Base-by-base conservation (phyloP, 2,888 invertebrate species). In the Synanthedon andrenaeformis region DNA sequence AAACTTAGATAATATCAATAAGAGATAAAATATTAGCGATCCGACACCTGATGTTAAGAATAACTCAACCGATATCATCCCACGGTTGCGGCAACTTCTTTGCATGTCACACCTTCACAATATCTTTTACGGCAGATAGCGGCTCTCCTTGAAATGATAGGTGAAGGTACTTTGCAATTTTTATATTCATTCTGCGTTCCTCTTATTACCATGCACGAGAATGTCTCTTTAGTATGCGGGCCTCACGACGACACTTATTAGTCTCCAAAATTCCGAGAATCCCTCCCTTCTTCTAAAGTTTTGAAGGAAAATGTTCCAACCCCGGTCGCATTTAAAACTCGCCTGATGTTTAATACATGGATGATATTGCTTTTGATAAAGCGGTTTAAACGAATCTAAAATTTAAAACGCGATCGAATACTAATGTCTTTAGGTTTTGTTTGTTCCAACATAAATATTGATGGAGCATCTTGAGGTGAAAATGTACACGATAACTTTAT, bases 361-460 rank as follows among this genome's bases (percentile, higher is more conserved):
- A 70, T 67, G 86, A 84, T 86, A 86, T 86, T 79, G 82, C 82
- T 80, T 81, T 79, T 83, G 84, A 85, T 86, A 86, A 85, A 84
- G 81, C 82, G 79, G 80, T 84, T 84, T 82, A 69, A 69, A 76
- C 75, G 74, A 85, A 86, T 86, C 84, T 85, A 74, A 83, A 86
- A 79, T 86, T 82, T 83, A 85, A 85, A 85, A 74, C 72, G 77
- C 72, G 76, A 81, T 83, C 77, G 83, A 79, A 84, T 84, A 77
- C 77, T 84, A 82, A 85, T 80, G 80, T 69, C 57, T 54, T 63
- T 66, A 72, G 74, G 81, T 81, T 83, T 83, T 82, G 84, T 82
- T 81, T 77, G 75, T 74, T 66, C 73, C 64, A 65, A 77, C 78
- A 81, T 83, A 81, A 84, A 83, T 84, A 83, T 83, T 82, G 61